phyloP scores from a whole-genome alignment of 2,888 invertebrate species.

The Mechanitis mazaeus region DNA sequence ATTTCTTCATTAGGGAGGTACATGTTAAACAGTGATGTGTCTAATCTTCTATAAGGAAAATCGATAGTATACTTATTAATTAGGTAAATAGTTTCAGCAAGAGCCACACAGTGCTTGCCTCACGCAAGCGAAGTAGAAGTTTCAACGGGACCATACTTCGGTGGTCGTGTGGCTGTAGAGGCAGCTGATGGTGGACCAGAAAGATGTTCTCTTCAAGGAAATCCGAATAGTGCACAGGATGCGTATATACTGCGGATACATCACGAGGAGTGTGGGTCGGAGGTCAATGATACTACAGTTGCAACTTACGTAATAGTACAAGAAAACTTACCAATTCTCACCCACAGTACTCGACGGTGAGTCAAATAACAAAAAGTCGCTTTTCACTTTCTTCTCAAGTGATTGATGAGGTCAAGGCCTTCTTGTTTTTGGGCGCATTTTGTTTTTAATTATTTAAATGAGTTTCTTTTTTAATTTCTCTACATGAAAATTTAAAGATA shows the following conservation, averaged over 20 bases:
- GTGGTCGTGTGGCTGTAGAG: conserved; percentile 85
- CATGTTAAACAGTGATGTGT: background rate
- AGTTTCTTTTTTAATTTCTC: no score
- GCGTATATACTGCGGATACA: conserved; percentile 85
- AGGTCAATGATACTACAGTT: conserved; percentile 86
- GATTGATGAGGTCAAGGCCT: conserved; percentile 24
- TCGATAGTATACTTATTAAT: conserved; percentile 5
- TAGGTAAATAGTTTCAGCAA: conserved; percentile 81
- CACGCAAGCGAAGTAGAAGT: conserved; percentile 90
- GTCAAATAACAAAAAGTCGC: conserved; percentile 20
- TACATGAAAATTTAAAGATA: no score
- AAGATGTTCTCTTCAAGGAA: conserved; percentile 84
- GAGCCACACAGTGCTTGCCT: conserved; percentile 86
- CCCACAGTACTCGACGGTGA: conserved; percentile 85
- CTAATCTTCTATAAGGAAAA: background rate
- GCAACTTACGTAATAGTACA: conserved; percentile 90
- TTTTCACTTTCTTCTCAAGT: conserved; percentile 24
- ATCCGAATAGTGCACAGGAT: conserved; percentile 82
- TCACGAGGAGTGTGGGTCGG: conserved; percentile 84
- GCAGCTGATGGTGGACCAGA: conserved; percentile 82
- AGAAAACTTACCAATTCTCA: conserved; percentile 88
- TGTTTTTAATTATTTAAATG: no score
- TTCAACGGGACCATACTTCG: conserved; percentile 88
- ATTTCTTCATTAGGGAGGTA: background rate
- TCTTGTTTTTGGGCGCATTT: conserved; percentile 1